A percentile compares a stretch with the other conserved stretches of the same genome.
phyloP scores from a whole-genome alignment of 2,797 vertebrate species.

The Yasuhikotakia modesta region DNA sequence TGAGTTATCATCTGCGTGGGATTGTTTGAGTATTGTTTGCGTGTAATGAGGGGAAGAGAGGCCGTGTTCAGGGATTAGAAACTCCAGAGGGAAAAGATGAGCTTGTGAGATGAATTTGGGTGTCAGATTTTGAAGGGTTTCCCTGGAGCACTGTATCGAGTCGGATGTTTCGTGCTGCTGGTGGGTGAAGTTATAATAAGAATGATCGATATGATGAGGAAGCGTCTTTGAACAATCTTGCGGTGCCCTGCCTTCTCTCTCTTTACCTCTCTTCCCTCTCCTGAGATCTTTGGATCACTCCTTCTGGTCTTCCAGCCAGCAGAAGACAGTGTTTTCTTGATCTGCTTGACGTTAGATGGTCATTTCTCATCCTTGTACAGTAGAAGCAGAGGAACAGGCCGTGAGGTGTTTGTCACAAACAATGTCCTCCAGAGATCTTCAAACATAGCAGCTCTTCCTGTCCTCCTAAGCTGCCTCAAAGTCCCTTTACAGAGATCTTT shows the following conservation, averaged over 20 bases:
- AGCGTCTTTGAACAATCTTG: not conserved
- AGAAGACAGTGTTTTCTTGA: not conserved
- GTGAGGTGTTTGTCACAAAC: not conserved
- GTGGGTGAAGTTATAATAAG: not conserved
- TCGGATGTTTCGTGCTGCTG: conserved; percentile 5
- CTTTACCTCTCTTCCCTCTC: conserved; percentile 6
- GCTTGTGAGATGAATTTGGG: conserved; percentile 2
- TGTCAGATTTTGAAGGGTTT: conserved; percentile 4
- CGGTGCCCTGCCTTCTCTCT: not conserved
- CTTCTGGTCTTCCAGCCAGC: not conserved
- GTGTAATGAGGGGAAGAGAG: not conserved
- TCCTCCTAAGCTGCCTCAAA: too few relatives aligned
- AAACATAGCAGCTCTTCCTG: not conserved
- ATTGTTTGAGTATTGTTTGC: conserved; percentile 5
- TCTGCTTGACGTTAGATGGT: conserved; percentile 4
- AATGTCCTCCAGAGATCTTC: not conserved
- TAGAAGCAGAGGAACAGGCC: not conserved
- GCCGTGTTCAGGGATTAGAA: not conserved
- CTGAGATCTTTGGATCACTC: not conserved
- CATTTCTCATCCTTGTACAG: not conserved
- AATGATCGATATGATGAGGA: not conserved
- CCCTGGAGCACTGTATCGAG: not conserved
- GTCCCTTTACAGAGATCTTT: too few relatives aligned
- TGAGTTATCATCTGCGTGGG: not conserved
- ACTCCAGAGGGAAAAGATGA: not conserved